These are phyloP conservation scores for Pheosia tremula DNA, from an alignment of 2,888 invertebrate species.

Conservation along the genomic window DNA sequence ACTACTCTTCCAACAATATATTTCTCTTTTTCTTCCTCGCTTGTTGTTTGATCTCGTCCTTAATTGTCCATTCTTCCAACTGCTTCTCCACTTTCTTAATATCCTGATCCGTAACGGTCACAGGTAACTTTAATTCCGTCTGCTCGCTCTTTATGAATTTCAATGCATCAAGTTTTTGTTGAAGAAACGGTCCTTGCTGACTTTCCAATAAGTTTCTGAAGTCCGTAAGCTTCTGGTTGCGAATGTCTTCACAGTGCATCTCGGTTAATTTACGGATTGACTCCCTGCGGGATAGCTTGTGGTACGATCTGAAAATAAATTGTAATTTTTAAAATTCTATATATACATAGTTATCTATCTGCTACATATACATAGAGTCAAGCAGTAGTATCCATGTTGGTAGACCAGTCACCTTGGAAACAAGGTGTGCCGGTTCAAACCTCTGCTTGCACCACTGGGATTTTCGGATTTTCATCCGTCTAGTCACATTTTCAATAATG, in stretches of 20 bases:
- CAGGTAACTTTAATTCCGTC: slow-evolving; percentile 84
- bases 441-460: no score
- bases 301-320: slow-evolving; percentile 66
- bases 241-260: slow-evolving; percentile 88
- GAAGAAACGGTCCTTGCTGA: slow-evolving; percentile 89
- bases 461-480: no score
- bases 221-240: slow-evolving; percentile 85
- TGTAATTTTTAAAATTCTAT: no score
- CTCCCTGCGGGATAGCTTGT: slow-evolving; percentile 88
- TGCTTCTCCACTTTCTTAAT: slow-evolving; percentile 85
- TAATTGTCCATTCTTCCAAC: slow-evolving; percentile 77
- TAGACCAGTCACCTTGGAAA: no score
- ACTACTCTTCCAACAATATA: slow-evolving; percentile 49
- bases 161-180: slow-evolving; percentile 89
- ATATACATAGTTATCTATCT: no score
- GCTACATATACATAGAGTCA: no score
- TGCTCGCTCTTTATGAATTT: slow-evolving; percentile 91
- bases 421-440: no score
- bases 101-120: slow-evolving; percentile 88
- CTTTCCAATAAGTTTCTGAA: slow-evolving; percentile 87
- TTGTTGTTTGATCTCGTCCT: slow-evolving; percentile 68
- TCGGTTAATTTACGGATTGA: slow-evolving; percentile 89
- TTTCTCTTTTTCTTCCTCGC: slow-evolving; percentile 69
- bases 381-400: no score
- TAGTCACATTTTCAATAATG: no score